These are phyloP conservation scores for Phenacoccus solenopsis DNA, from an alignment of 1,140 invertebrate genomes.

Conservation along the genomic window DNA sequence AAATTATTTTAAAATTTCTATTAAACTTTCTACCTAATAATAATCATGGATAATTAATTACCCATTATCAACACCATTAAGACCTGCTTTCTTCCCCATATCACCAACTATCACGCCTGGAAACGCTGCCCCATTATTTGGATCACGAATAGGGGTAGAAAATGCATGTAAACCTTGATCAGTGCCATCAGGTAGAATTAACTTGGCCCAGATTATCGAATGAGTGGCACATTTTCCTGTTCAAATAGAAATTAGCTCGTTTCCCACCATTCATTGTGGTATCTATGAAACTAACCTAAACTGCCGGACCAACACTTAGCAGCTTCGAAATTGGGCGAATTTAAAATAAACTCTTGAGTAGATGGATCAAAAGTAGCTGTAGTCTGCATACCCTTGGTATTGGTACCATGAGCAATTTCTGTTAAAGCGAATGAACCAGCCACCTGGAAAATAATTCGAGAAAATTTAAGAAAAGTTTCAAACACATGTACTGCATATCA, in stretches of 20 bases:
- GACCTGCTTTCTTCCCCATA: conserved; percentile 75
- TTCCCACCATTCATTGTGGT: not conserved
- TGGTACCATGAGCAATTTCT: conserved; percentile 86
- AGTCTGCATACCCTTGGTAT: conserved; percentile 81
- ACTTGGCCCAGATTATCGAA: conserved; percentile 76
- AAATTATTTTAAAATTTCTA: not conserved
- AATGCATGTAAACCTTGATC: conserved; percentile 79
- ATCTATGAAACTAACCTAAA: conserved; percentile 45
- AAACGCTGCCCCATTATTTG: conserved; percentile 53
- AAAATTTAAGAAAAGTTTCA: not conserved
- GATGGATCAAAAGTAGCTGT: conserved; percentile 72
- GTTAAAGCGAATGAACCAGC: conserved; percentile 78
- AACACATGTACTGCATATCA: not conserved
- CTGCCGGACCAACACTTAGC: conserved; percentile 92
- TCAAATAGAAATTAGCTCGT: conserved; percentile 19
- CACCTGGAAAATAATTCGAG: conserved; percentile 24
- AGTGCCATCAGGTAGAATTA: conserved; percentile 58
- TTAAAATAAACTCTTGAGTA: conserved; percentile 68
- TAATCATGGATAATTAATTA: conserved; percentile 28
- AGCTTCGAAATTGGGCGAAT: conserved; percentile 86
- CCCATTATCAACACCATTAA: conserved; percentile 86
- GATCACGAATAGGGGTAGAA: conserved; percentile 66
- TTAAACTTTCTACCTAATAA: not conserved
- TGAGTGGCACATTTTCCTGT: conserved; percentile 68
- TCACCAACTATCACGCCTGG: conserved; percentile 61